phyloP scores from a whole-genome alignment of 2,113 vertebrate genomes.

The Taxidea taxus region DNA sequence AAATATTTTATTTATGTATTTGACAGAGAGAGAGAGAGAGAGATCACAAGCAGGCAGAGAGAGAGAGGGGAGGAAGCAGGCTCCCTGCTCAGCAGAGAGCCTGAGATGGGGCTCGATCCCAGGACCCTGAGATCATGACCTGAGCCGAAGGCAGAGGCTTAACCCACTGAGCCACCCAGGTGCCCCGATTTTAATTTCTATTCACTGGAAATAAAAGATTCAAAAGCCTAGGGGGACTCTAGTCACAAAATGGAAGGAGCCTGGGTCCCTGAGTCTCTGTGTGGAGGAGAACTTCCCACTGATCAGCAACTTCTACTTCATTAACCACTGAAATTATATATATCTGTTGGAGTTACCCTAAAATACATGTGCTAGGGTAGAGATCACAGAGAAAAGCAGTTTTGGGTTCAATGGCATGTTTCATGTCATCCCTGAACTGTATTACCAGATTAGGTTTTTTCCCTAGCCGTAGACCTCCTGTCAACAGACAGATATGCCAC shows the following conservation, averaged over 20 bases:
- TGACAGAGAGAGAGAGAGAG: too few species aligned
- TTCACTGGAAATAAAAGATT: neutral
- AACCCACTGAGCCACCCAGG: too few species aligned
- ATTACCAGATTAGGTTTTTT: neutral
- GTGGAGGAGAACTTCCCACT: neutral
- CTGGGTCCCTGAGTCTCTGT: neutral
- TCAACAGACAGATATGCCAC: neutral
- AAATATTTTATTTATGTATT: too few species aligned
- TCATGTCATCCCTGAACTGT: neutral
- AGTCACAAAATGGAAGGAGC: neutral
- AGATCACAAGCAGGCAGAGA: too few species aligned
- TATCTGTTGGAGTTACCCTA: neutral
- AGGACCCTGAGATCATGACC: too few species aligned
- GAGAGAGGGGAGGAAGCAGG: too few species aligned
- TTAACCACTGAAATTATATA: neutral
- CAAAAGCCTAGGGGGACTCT: neutral
- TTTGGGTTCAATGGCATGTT: neutral
- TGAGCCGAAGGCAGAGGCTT: too few species aligned
- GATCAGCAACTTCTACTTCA: neutral
- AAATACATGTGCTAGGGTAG: neutral
- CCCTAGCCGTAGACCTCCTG: neutral
- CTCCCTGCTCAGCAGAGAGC: too few species aligned
- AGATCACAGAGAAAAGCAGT: neutral
- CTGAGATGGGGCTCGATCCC: too few species aligned
- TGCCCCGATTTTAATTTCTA: too few species aligned